Evolutionary conservation across 2,113 vertebrate species (phyloP).

Genomic region (Motacilla alba): DNA sequence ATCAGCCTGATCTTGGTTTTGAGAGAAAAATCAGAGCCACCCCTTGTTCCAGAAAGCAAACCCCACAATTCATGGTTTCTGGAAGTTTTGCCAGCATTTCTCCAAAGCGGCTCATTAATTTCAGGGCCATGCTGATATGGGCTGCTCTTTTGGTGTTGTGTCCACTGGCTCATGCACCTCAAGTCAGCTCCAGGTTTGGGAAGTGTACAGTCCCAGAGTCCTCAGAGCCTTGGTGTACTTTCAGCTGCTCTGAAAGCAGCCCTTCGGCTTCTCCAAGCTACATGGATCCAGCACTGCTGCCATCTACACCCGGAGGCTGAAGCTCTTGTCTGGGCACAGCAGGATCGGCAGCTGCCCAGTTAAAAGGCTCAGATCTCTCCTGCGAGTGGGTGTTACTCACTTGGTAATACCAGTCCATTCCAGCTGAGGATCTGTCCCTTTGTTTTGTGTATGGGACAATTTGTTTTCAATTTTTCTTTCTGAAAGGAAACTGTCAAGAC

Average conservation of each 20-base stretch:
- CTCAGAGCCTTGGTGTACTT: neutral
- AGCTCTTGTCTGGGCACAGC: neutral
- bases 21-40: neutral
- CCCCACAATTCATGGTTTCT: neutral
- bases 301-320: neutral
- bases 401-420: constrained; percentile 34
- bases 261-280: neutral
- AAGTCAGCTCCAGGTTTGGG: neutral
- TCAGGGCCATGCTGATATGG: neutral
- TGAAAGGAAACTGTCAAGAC: constrained; percentile 63
- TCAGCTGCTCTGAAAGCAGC: neutral
- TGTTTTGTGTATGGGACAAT: constrained; percentile 44
- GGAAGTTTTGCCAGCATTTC: neutral
- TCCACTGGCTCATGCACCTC: neutral
- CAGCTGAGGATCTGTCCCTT: constrained; percentile 43
- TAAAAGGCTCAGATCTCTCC: neutral
- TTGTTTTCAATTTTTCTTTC: constrained; percentile 62
- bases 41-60: neutral
- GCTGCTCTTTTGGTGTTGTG: neutral
- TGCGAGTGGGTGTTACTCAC: constrained; percentile 32
- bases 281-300: neutral
- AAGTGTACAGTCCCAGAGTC: neutral
- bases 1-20: neutral
- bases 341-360: neutral
- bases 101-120: neutral